Evolutionary conservation across 1,140 invertebrate genomes (phyloP).

Genomic region (Lasioglossum albipes): DNA sequence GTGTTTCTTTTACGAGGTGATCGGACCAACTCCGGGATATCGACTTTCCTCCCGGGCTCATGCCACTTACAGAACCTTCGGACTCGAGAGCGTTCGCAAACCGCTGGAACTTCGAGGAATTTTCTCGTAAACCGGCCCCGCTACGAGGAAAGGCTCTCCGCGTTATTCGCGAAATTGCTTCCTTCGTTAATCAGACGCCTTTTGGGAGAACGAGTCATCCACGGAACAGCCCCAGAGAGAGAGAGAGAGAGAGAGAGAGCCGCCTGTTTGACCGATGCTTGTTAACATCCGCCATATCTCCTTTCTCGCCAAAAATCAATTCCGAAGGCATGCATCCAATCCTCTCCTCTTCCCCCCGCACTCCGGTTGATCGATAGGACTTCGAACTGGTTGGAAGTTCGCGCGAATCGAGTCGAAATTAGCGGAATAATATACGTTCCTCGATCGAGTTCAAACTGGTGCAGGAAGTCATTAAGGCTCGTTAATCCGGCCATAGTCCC

Average conservation of each 20-base stretch:
- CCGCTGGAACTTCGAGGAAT: constrained; percentile 34
- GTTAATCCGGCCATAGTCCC: constrained; percentile 26
- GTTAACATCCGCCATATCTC: too few species aligned
- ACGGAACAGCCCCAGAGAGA: too few species aligned
- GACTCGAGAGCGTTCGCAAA: constrained; percentile 16
- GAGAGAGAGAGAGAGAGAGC: too few species aligned
- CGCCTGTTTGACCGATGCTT: too few species aligned
- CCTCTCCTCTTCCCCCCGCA: too few species aligned
- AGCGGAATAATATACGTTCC: background rate
- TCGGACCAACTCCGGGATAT: constrained; percentile 33
- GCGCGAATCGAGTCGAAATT: background rate
- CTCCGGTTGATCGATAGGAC: too few species aligned
- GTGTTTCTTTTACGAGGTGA: constrained; percentile 45
- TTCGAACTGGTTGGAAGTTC: too few species aligned
- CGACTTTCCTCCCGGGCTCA: constrained; percentile 38
- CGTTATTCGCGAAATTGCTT: constrained; percentile 29
- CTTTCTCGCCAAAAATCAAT: too few species aligned
- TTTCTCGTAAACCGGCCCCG: constrained; percentile 39
- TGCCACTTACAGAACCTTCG: constrained; percentile 33
- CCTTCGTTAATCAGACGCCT: constrained; percentile 32
- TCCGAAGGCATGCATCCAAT: too few species aligned
- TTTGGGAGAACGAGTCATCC: background rate
- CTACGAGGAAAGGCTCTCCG: constrained; percentile 40
- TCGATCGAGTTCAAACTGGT: background rate
- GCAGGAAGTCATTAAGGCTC: constrained; percentile 8